Evolutionary conservation across 2,888 invertebrate genomes (phyloP), one percentile per base, ranked within the genome.

Genomic region (Agrilus mali): DNA sequence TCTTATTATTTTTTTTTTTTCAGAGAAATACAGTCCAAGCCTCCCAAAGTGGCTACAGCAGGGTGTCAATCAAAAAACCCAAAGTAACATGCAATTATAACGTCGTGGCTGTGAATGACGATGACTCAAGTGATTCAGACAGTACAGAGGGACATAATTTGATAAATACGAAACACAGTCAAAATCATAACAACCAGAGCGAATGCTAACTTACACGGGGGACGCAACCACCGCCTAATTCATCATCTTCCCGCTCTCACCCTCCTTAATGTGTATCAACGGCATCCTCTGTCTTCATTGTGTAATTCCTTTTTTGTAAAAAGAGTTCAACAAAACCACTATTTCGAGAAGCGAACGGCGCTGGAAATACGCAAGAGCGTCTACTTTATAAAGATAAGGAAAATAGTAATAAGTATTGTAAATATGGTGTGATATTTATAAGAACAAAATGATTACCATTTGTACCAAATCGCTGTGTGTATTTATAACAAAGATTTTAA

Each of bases 11-110:
- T 50, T 37, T 52, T 47, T 46, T 50, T 48, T 60, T 59, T 2
- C 58, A 66, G 66, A 61, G 57, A 54, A 67, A 60, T 47, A 66
- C 59, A 54, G 55, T 65, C 44, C 63, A 64, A 49, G 52, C 57
- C 36, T 49, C 54, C 32, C 64, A 63, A 47, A 49, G 61, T 17
- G 63, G 63, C 42, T 67, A 65, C 55, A 68, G 63, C 56, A 60
- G 61, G 53, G 66, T 68, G 45, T 68, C 68, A 36, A 68, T 68
- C 51, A 65, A 65, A 53, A 67, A 68, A 49, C 67, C 68, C 37
- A 67, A 66, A 55, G 67, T 68, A 42, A 67, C 67, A 40, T 68
- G 68, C 53, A 67, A 68, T 50, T 68, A 68, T 56, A 68, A 67
- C 49, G 66, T 68, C 45, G 67, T 67, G 46, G 60, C 66, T 46